Evolutionary conservation across 2,113 vertebrate genomes (phyloP), one percentile per base, ranked within the genome.

Genomic region (Pampusana beccarii): DNA sequence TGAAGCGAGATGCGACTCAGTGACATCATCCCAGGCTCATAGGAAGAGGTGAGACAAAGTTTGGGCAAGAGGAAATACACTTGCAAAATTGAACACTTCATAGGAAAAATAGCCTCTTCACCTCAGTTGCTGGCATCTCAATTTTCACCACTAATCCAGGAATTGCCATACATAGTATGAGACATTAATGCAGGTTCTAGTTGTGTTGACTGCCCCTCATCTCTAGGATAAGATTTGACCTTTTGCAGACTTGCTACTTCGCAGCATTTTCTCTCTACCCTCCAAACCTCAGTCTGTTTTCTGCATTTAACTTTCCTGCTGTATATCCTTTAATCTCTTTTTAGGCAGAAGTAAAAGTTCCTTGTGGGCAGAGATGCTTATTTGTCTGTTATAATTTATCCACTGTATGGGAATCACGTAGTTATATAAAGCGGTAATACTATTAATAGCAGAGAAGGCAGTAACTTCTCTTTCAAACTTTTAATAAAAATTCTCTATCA

Each of bases 321-420:
- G 13, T 50, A 5, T 58, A 75, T 79, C 51, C 64, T 92, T 87
- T 93, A 44, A 46, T 61, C 78, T 77, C 53, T 80, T 94, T 86
- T 90, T 92, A 66, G 87, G 69, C 34, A 89, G 62, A 94, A 95
- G 34, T 91, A 92, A 66, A 85, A 95, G 44, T 85, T 96, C 92
- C 71, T 93, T 80, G 67, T 96, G 90, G 95, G 93, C 75, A 95
- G 81, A 90, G 65, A 81, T 84, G 77, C 65, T 94, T 95, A 84
- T 94, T 97, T 97, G 78, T 93, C 92, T 90, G 69, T 94, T 94
- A 89, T n/a, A 92, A 88, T 92, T 96, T 89, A 88, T 71, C 88
- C 54, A 56, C 81, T 66, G 16, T 66, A 97, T 71, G 61, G 36
- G 90, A 90, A 80, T 81, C 64, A 34, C 31, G 24, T 81, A 72